Base-by-base conservation (phyloP, 1,140 invertebrate genomes). In the Mactra quadrangularis region DNA sequence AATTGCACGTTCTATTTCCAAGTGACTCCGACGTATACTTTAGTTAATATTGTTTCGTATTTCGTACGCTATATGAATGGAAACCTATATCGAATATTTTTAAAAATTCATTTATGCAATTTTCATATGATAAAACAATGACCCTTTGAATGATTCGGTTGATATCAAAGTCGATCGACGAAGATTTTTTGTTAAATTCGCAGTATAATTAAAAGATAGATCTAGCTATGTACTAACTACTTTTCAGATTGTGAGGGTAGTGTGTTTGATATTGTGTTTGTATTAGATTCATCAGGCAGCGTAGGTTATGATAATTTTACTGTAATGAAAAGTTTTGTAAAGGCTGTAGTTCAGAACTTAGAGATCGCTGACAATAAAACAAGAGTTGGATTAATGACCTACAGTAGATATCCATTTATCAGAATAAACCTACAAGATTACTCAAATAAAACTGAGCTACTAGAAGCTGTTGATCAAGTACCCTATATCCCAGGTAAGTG, bases 211-310 rank as follows among this genome's bases (percentile, higher is more conserved):
- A n/a, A n/a, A n/a, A n/a, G n/a, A n/a, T n/a, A n/a, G n/a, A n/a
- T n/a, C n/a, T n/a, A n/a, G n/a, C n/a, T n/a, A n/a, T n/a, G n/a
- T n/a, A n/a, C n/a, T n/a, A n/a, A n/a, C n/a, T n/a, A n/a, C n/a
- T n/a, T 68, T 68, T 38, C 29, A 71, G 79, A 55, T 4, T 82
- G 79, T 38, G 53, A 66, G 38, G 38, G 17, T n/a, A 59, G 59
- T 25, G 15, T 22, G 25, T 41, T 55, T n/a, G 85, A 86, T 45
- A n/a, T 86, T 0, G 75, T 84, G 15, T 86, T 86, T 57, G 72
- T 86, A 22, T 45, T 86, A 13, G 85, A 86, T 53, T 35, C 68
- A 17, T 84, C 82, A 15, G 83, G 85, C 9, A 86, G 85, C 55
- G 77, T 86, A 0, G 60, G 62, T 17, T 27, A 47, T 45, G 53